phyloP scores from a whole-genome alignment of 2,888 invertebrate species.

The Papilio demoleus region DNA sequence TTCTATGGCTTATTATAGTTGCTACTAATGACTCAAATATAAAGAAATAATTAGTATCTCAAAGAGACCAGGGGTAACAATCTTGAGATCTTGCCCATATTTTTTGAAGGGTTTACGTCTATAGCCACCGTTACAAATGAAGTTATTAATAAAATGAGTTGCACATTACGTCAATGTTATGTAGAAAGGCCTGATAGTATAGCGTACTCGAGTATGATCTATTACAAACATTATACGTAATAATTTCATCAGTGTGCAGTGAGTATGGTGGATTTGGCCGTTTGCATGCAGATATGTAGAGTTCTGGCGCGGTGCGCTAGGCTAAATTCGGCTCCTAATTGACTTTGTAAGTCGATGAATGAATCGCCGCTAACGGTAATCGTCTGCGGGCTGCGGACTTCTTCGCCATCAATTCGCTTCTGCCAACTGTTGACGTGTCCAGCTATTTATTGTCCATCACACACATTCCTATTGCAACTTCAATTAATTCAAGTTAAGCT shows the following conservation, averaged over 20 bases:
- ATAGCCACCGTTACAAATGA: constrained; percentile 21
- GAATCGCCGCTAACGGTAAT: constrained; percentile 61
- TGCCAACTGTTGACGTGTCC: constrained; percentile 44
- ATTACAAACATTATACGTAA: constrained; percentile 48
- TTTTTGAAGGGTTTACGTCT: constrained; percentile 7
- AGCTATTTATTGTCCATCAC: neutral
- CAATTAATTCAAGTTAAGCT: no score
- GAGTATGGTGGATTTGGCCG: constrained; percentile 40
- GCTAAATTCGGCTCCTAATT: constrained; percentile 75
- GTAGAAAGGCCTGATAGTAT: constrained; percentile 30
- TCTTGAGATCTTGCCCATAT: neutral
- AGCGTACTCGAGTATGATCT: constrained; percentile 47
- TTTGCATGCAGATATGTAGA: constrained; percentile 49
- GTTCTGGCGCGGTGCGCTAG: constrained; percentile 64
- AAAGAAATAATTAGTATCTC: no score
- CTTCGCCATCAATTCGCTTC: constrained; percentile 49
- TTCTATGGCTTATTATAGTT: neutral
- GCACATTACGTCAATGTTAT: constrained; percentile 34
- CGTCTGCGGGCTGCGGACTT: constrained; percentile 50
- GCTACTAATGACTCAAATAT: neutral
- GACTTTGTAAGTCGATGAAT: constrained; percentile 73
- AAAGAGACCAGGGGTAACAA: neutral
- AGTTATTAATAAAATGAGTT: constrained; percentile 35
- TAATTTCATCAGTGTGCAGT: constrained; percentile 41
- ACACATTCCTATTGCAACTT: neutral